Base-by-base conservation (phyloP, 2,797 vertebrate species). In the Philypnodon macrostomus region DNA sequence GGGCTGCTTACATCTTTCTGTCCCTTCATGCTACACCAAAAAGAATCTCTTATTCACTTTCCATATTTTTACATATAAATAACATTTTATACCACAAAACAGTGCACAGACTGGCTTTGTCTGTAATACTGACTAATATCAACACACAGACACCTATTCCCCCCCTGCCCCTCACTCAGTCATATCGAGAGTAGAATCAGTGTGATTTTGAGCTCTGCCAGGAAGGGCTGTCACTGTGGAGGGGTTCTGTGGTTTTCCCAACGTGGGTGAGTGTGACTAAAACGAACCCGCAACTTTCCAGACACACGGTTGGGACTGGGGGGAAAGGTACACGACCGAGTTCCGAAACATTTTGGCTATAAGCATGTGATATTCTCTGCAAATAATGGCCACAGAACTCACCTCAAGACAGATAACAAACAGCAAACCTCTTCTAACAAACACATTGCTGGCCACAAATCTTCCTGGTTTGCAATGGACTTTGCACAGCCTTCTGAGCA, bases 191-290 rank as follows among this genome's bases (percentile, higher is more conserved):
- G 38, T 17, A 1, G 3, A 2, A 12, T 9, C 7, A 8, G 1
- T 12, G 13, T 13, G 9, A 13, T 39, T 17, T 45, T 51, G 50
- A 40, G 10, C 47, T 19, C 29, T 33, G 24, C n/a, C 31, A 53
- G 30, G 12, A 50, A 58, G 47, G 27, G 17, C 15, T 0, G 13
- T 57, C 41, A 41, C 15, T 65, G 75, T 56, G 67, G 67, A 67
- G 41, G 29, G 24, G 7, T 38, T 31, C 26, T 65, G 63, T 15
- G 53, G 64, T 14, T 5, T 1, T 35, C 0, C 10, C 16, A 5
- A 39, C 6, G 14, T 3, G 15, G 19, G 12, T 19, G 5, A 60
- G 46, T 41, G 1, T 17, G 56, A 39, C 12, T 5, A 16, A 65
- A 44, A 62, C 39, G 13, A 31, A 39, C 39, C 26, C 47, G 16